Base-by-base conservation (phyloP, 2,113 vertebrate genomes). In the Oreocharis arfaki region DNA sequence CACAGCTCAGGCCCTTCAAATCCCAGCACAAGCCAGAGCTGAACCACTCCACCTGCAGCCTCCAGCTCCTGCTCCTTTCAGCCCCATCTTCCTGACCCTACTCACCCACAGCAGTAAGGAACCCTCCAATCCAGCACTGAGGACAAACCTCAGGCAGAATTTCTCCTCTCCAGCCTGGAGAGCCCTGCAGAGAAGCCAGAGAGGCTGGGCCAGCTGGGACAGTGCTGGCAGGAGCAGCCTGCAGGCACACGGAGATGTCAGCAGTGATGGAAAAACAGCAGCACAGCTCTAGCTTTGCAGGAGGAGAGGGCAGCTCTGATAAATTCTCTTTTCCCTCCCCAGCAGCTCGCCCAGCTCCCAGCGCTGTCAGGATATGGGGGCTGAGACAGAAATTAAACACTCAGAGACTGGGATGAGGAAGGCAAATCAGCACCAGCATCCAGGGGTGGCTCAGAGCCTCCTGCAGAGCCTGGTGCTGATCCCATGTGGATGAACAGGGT, bases 281-380 rank as follows among this genome's bases (percentile, higher is more conserved):
- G 26, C 84, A 15, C 20, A 35, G 56, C 41, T 16, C 46, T 23
- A 50, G 44, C 28, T 37, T 64, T 79, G 73, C 65, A 87, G 46
- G 37, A 83, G 64, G 57, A 90, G 37, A 86, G 30, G 41, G 41
- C 37, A 78, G 44, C 22, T 87, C 73, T 64, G 37, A 82, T 17
- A 32, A 93, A 93, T 69, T 60, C 77, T 39, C 44, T 7, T 70
- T 84, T 13, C 7, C 8, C 6, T 1, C 8, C 37, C 55, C 71
- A 42, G 61, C 1, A 2, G 27, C 37, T 41, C 1, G 0, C 13
- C 1, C 2, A 56, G 70, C 42, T 90, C 42, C n/a, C 24, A 59
- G 32, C 0, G 0, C 52, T 60, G n/a, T 13, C 42, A 50, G 60
- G 47, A 42, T 13, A 7, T 0, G 0, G 27, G 24, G 32, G 2